Conservation (phyloP, 2,888 invertebrate species). For the Temnothorax ravouxi region DNA sequence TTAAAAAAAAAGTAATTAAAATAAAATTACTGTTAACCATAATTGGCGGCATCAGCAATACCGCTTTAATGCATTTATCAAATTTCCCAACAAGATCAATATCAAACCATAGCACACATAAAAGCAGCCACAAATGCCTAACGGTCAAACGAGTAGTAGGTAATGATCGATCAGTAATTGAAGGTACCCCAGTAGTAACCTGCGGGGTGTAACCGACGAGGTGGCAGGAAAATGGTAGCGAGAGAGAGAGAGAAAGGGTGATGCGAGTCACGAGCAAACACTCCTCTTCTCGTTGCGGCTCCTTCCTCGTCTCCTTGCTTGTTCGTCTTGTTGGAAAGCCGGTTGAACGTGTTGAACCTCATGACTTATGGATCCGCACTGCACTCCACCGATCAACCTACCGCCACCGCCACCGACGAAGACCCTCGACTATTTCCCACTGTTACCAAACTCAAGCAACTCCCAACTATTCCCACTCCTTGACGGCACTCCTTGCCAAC, state of each 20-base stretch:
- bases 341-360: constrained; percentile 74
- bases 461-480: constrained; percentile 47
- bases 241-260: constrained; percentile 31
- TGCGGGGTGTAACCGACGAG: constrained; percentile 30
- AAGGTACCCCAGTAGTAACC: constrained; percentile 34
- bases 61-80: neutral
- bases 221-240: neutral
- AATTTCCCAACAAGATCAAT: neutral
- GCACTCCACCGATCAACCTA: constrained; percentile 77
- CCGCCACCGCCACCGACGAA: constrained; percentile 16
- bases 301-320: constrained; percentile 60
- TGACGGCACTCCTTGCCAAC: constrained; percentile 15
- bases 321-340: constrained; percentile 67
- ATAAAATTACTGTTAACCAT: neutral
- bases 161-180: constrained; percentile 47
- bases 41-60: neutral
- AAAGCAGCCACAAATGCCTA: neutral
- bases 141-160: neutral
- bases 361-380: constrained; percentile 81
- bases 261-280: constrained; percentile 52
- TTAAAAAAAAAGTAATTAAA: no score
- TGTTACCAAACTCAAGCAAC: constrained; percentile 50
- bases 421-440: constrained; percentile 50
- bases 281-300: constrained; percentile 69
- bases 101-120: neutral